A percentile compares a stretch with the other conserved stretches of the same genome.
These are phyloP conservation scores for Platycheirus rosarum DNA, from an alignment of 2,888 invertebrate species.

Conservation along the genomic window DNA sequence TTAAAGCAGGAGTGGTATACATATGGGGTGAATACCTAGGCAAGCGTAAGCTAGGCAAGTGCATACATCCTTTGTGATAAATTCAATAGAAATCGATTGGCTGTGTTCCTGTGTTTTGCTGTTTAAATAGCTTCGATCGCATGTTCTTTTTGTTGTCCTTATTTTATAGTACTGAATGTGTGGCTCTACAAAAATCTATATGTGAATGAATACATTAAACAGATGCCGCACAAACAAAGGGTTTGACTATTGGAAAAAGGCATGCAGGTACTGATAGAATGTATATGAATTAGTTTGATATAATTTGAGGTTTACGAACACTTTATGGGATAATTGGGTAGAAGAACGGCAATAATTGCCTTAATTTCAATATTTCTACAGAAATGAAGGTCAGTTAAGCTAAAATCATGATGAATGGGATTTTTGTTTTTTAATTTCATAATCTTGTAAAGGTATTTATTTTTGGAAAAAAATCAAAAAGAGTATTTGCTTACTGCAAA, in stretches of 20 bases:
- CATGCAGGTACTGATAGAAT: conserved; percentile 48
- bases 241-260: conserved; percentile 28
- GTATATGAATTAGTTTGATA: conserved; percentile 10
- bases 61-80: conserved; percentile 71
- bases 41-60: conserved; percentile 68
- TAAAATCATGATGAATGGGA: neutral
- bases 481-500: too few species aligned
- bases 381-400: conserved; percentile 8
- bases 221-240: conserved; percentile 55
- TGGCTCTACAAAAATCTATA: conserved; percentile 45
- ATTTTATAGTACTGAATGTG: conserved; percentile 42
- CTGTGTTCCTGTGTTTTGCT: conserved; percentile 1
- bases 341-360: conserved; percentile 7
- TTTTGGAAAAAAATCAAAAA: too few species aligned
- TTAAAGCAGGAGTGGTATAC: conserved; percentile 42
- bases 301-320: conserved; percentile 58
- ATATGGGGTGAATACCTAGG: conserved; percentile 47
- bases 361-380: conserved; percentile 18
- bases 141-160: conserved; percentile 42
- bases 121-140: conserved; percentile 28
- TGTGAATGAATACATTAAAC: conserved; percentile 56
- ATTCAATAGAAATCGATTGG: conserved; percentile 70
- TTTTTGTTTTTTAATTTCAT: too few species aligned
- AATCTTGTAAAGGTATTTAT: too few species aligned
- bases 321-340: conserved; percentile 56